These are phyloP conservation scores for Pseudochirops cupreus DNA, from an alignment of 2,797 vertebrate genomes.

Conservation along the genomic window DNA sequence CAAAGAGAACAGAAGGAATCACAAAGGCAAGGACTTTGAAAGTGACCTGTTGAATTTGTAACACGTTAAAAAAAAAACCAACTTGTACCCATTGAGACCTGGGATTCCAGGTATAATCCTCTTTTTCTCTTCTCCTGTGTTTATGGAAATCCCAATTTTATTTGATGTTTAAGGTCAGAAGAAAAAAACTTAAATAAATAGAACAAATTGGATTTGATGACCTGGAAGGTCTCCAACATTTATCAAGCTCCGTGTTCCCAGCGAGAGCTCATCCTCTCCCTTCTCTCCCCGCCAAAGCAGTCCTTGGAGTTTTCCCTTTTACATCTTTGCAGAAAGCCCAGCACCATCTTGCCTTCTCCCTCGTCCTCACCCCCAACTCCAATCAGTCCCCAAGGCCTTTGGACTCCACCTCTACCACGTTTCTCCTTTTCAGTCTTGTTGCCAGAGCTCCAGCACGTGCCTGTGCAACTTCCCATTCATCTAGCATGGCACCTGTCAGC, in stretches of 20 bases:
- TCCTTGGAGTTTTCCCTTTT: rapidly evolving
- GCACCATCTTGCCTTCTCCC: background rate
- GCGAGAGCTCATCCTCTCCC: background rate
- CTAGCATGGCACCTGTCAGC: background rate
- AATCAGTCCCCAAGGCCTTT: background rate
- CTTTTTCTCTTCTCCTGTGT: background rate
- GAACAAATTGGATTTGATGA: background rate
- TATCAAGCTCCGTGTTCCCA: background rate
- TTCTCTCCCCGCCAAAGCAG: background rate
- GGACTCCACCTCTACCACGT: background rate
- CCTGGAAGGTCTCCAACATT: background rate
- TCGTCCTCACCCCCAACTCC: background rate
- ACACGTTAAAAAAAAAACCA: background rate
- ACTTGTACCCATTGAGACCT: background rate
- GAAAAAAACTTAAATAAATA: background rate
- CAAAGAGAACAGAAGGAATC: background rate
- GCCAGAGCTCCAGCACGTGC: background rate
- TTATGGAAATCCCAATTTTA: background rate
- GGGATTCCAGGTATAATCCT: background rate
- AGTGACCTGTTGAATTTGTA: background rate
- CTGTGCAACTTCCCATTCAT: background rate
- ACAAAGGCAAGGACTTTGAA: background rate
- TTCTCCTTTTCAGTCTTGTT: background rate
- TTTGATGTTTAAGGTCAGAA: background rate
- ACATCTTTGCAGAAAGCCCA: too few relatives aligned